Evolutionary conservation across 2,113 vertebrate species (phyloP).

Genomic region (Rattus norvegicus): DNA sequence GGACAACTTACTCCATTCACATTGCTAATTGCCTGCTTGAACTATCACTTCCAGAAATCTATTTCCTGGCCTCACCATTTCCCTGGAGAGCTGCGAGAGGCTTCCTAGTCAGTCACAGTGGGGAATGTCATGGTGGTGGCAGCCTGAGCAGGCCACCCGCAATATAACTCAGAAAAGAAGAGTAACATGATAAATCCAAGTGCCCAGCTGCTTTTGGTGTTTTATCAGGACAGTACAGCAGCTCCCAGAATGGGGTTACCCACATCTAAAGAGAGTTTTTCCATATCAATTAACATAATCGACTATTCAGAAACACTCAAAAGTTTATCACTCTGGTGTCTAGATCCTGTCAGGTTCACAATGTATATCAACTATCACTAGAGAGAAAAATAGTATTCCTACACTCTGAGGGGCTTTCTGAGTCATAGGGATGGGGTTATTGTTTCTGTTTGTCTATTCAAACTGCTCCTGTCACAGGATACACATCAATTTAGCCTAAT

Average conservation of each 20-base stretch:
- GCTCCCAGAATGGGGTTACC: background rate
- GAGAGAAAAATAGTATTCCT: conserved; percentile 58
- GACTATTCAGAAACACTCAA: no score
- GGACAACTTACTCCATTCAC: background rate
- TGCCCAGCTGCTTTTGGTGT: no score
- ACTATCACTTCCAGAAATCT: background rate
- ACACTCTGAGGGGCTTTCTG: background rate
- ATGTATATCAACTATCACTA: no score
- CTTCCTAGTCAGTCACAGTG: background rate
- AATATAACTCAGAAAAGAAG: background rate
- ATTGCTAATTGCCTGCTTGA: background rate
- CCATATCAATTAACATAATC: background rate
- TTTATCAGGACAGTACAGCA: background rate
- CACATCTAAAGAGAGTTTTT: background rate
- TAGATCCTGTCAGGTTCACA: background rate
- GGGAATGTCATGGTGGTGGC: background rate
- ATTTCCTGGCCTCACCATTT: background rate
- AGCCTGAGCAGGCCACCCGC: background rate
- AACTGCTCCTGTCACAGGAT: background rate
- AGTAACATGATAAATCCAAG: no score
- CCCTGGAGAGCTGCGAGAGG: background rate
- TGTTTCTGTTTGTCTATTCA: conserved; percentile 57
- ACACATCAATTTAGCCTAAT: background rate
- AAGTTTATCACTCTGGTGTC: background rate
- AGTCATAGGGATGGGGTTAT: background rate